phyloP scores from a whole-genome alignment of 2,113 vertebrate species.

The Alethe diademata region DNA sequence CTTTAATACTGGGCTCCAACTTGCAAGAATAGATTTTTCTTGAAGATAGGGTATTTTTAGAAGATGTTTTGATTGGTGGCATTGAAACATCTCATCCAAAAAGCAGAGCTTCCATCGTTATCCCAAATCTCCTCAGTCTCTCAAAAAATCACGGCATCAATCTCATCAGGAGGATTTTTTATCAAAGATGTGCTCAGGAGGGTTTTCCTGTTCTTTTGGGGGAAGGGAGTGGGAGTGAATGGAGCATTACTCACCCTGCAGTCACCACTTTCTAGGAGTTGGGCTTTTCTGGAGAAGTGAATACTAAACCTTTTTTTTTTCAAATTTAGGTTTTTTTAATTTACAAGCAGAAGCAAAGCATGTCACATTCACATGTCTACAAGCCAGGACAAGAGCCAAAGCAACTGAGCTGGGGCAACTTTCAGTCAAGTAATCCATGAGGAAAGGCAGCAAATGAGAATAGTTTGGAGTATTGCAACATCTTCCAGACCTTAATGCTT shows the following conservation, averaged over 20 bases:
- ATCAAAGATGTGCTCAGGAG: background rate
- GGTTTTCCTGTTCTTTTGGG: background rate
- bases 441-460: background rate
- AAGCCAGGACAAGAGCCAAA: background rate
- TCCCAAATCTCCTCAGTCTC: background rate
- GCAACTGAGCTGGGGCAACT: background rate
- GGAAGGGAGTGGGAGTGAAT: background rate
- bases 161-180: background rate
- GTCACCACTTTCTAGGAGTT: background rate
- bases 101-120: background rate
- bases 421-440: background rate
- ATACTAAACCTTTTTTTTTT: background rate
- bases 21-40: background rate
- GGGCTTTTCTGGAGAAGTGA: background rate
- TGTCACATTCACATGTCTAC: background rate
- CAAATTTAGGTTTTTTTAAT: background rate
- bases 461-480: accelerated
- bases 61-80: conserved; percentile 9
- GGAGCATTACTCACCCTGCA: background rate
- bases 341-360: background rate
- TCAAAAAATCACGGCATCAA: background rate
- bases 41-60: conserved; percentile 7
- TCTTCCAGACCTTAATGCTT: background rate
- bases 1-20: background rate
- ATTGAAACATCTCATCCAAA: background rate